Evolutionary conservation across 2,888 invertebrate genomes (phyloP).

Genomic region (Cabera pusaria): DNA sequence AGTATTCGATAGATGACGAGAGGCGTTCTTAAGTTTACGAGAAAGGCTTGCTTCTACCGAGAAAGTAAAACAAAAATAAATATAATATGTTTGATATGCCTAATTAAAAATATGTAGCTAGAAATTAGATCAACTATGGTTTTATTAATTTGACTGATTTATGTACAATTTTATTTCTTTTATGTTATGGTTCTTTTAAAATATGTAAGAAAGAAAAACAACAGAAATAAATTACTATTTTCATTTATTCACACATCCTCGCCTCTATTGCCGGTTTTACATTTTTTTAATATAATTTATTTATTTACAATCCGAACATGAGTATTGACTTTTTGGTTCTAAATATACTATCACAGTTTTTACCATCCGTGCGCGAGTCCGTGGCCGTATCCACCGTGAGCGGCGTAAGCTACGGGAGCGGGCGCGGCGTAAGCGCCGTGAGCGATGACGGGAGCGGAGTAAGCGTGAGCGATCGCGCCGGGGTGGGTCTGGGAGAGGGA

Average conservation of each 20-base stretch:
- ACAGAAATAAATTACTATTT: constrained; percentile 47
- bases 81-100: too few relatives aligned
- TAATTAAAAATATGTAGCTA: too few relatives aligned
- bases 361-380: constrained; percentile 64
- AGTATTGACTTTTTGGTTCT: constrained; percentile 73
- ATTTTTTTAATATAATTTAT: constrained; percentile 63
- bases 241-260: constrained; percentile 81
- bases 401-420: constrained; percentile 42
- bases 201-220: constrained; percentile 3
- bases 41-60: too few relatives aligned
- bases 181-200: neutral
- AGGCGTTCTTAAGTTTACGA: too few relatives aligned
- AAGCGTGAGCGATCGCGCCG: constrained; percentile 54
- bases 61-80: too few relatives aligned
- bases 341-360: constrained; percentile 72
- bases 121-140: too few relatives aligned
- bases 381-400: constrained; percentile 34
- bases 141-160: too few relatives aligned
- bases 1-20: too few relatives aligned
- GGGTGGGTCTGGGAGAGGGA: constrained; percentile 71
- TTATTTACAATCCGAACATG: constrained; percentile 72
- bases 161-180: too few relatives aligned
- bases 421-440: constrained; percentile 34
- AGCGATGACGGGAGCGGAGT: constrained; percentile 34
- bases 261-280: constrained; percentile 64